A percentile compares a stretch with the other conserved stretches of the same genome.
phyloP scores from a whole-genome alignment of 2,113 vertebrate species.

The Chionis minor region DNA sequence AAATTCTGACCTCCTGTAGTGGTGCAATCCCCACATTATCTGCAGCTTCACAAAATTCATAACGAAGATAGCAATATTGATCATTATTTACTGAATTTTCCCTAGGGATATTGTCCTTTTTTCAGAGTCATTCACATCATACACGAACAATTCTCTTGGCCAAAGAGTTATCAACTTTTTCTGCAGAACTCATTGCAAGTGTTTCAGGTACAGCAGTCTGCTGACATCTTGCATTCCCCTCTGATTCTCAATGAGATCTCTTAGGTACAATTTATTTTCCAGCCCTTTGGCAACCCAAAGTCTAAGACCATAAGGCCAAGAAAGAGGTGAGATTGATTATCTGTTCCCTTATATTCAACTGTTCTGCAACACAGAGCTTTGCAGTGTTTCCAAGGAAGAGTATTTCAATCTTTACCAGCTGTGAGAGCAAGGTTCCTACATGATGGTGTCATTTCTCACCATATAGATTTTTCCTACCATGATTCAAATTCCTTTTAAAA shows the following conservation, averaged over 20 bases:
- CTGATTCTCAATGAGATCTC: background rate
- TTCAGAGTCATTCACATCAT: background rate
- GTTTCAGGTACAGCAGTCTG: background rate
- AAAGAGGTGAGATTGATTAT: rapidly evolving
- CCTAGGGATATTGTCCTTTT: rapidly evolving
- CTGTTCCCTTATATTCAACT: rapidly evolving
- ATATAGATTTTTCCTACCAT: background rate
- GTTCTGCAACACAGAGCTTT: background rate
- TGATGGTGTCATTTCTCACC: background rate
- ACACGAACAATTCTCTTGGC: background rate
- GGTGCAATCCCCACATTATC: too few relatives aligned
- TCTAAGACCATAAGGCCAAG: background rate
- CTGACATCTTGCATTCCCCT: background rate
- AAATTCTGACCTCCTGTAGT: background rate
- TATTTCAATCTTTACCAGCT: background rate
- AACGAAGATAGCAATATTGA: background rate
- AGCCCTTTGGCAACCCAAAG: background rate
- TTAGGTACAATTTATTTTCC: background rate
- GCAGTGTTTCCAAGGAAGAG: background rate
- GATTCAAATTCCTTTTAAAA: background rate
- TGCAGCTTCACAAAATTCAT: too few relatives aligned
- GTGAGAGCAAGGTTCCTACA: background rate
- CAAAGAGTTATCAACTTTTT: background rate
- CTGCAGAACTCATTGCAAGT: background rate
- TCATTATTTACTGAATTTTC: background rate